Evolutionary conservation across 2,113 vertebrate species (phyloP), one percentile per base, ranked within the genome.

Genomic region (Dicerorhinus sumatrensis): DNA sequence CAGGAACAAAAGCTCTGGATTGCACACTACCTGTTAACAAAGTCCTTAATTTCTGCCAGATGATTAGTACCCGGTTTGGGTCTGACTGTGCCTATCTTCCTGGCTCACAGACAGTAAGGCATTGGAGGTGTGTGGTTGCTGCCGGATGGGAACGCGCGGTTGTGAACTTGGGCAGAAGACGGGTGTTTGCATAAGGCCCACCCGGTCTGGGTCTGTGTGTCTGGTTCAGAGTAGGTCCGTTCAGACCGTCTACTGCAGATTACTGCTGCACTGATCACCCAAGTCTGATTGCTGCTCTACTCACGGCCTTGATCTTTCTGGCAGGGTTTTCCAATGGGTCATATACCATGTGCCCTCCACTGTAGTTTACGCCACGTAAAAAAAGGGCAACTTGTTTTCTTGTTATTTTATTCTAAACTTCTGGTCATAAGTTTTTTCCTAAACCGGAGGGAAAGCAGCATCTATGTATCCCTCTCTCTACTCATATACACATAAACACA

Each of bases 381-480:
- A 65, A 46, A 67, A 25, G 48, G 80, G 25, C 20, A 58, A 11
- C 4, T 67, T 29, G 17, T 51, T 79, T 62, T 82, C 33, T 75
- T 29, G 84, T 31, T 51, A 2, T 77, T 96, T 90, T 95, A 86
- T 94, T 97, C n/a, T 81, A 21, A 67, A 21, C 62, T 84, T 36
- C 63, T 84, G 60, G 60, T 8, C n/a, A 46, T 9, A 2, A 7
- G 58, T 11, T 58, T 42, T 36, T 36, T 65, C 2, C 5, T 76
- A 51, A 92, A 13, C 42, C 16, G 27, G 80, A 58, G 31, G 72
- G 10, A 46, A 54, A 25, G 1, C 16, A 42, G 48, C 8, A 3
- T 23, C 18, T 60, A 0, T 12, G 39, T 51, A 3, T 8, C 69
- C 8, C 8, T 21, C 67, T 39, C 5, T n/a, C 36, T 48, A 36